Evolutionary conservation across 1,140 invertebrate species (phyloP).

Genomic region (Trichonephila clavipes): DNA sequence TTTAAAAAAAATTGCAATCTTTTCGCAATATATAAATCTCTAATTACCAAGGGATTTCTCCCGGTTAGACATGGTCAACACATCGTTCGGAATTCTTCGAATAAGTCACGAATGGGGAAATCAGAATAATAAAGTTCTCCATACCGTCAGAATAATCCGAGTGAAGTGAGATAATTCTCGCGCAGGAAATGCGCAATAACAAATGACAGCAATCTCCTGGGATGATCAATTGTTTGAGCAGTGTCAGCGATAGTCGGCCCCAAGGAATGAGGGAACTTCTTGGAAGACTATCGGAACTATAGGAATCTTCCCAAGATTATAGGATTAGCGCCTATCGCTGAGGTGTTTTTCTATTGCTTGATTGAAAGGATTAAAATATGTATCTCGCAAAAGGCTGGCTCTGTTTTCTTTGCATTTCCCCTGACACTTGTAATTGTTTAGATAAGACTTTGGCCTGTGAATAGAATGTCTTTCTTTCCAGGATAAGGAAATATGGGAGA

Average conservation of each 20-base stretch:
- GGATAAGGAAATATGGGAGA: slow-evolving; percentile 42
- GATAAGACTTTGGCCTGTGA: slow-evolving; percentile 53
- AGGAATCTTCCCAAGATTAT: slow-evolving; percentile 62
- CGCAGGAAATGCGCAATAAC: slow-evolving; percentile 69
- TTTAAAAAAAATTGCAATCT: not conserved
- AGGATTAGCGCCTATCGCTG: slow-evolving; percentile 54
- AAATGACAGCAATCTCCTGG: slow-evolving; percentile 65
- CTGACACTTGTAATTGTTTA: slow-evolving; percentile 71
- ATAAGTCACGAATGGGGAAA: slow-evolving; percentile 27
- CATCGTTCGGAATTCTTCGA: not conserved
- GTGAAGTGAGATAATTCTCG: slow-evolving; percentile 61
- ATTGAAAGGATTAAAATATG: slow-evolving; percentile 75
- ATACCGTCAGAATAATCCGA: slow-evolving; percentile 51
- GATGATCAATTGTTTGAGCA: slow-evolving; percentile 75
- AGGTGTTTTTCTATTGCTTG: slow-evolving; percentile 68
- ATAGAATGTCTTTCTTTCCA: not conserved
- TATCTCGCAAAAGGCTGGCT: slow-evolving; percentile 48
- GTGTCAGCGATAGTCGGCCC: slow-evolving; percentile 65
- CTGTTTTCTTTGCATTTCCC: slow-evolving; percentile 64
- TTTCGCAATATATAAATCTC: not conserved
- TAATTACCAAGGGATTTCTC: slow-evolving; percentile 25
- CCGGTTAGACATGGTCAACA: not conserved
- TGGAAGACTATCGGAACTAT: slow-evolving; percentile 51
- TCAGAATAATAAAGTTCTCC: slow-evolving; percentile 63
- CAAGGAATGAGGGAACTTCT: slow-evolving; percentile 3